Conservation (phyloP, 2,113 vertebrate genomes). For the Semicossyphus pulcher region DNA sequence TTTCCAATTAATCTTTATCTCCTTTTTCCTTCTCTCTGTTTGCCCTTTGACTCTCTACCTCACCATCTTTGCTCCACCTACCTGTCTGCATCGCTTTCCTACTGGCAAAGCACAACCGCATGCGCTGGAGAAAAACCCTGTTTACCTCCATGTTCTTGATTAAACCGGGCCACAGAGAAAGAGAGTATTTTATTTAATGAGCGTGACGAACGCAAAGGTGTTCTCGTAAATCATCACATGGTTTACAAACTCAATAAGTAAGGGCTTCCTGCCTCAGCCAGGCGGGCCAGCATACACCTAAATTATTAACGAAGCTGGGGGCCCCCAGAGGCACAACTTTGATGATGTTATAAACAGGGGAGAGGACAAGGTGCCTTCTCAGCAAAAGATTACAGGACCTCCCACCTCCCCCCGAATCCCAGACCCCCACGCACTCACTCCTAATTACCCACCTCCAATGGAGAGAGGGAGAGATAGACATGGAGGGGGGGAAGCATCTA, state of each 20-base stretch:
- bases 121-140: constrained; percentile 68
- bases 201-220: constrained; percentile 93
- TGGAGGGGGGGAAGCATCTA: constrained; percentile 84
- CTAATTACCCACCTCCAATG: constrained; percentile 95
- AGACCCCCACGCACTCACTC: constrained; percentile 56
- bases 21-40: background rate
- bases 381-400: constrained; percentile 97
- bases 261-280: constrained; percentile 94
- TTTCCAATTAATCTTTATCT: background rate
- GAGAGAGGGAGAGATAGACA: constrained; percentile 83
- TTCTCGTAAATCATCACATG: constrained; percentile 98
- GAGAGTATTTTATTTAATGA: constrained; percentile 94
- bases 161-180: constrained; percentile 75
- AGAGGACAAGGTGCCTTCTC: constrained; percentile 97
- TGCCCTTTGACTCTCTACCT: background rate
- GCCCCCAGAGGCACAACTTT: constrained; percentile 96
- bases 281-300: constrained; percentile 93
- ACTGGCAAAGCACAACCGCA: no score
- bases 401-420: constrained; percentile 62
- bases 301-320: constrained; percentile 97
- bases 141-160: constrained; percentile 88
- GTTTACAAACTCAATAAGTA: constrained; percentile 99
- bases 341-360: constrained; percentile 92
- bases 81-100: constrained; percentile 10
- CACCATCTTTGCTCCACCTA: background rate